A percentile compares a stretch with the other conserved stretches of the same genome.
Evolutionary conservation across 2,113 vertebrate genomes (phyloP).

Genomic region (Embiotoca jacksoni): DNA sequence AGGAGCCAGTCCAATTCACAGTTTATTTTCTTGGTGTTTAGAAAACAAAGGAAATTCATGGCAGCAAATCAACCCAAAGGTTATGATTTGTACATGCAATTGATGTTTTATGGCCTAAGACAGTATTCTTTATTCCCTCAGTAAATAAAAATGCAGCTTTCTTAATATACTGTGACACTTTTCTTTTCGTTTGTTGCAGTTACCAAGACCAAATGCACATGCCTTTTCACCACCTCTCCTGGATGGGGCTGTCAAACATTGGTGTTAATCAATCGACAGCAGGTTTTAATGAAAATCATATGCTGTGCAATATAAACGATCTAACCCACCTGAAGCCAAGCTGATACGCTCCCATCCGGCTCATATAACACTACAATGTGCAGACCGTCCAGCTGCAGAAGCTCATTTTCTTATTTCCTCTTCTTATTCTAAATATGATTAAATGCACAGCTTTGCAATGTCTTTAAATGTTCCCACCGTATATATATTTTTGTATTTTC

Average conservation of each 20-base stretch:
- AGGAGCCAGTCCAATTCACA: no score
- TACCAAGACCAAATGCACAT: not conserved
- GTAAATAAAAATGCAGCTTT: no score
- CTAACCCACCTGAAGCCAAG: not conserved
- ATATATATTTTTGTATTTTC: not conserved
- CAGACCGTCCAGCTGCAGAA: not conserved
- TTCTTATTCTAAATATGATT: no score
- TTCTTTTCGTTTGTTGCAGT: not conserved
- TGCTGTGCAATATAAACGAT: constrained; percentile 5
- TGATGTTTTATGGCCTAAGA: no score
- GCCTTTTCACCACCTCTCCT: not conserved
- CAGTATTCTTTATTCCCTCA: no score
- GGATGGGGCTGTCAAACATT: not conserved
- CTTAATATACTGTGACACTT: no score
- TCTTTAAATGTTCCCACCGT: constrained; percentile 10
- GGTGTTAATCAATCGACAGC: constrained; percentile 14
- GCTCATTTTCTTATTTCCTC: not conserved
- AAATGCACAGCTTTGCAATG: no score
- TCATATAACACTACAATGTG: not conserved
- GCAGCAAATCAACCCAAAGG: no score
- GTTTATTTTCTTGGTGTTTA: no score
- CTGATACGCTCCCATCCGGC: not conserved
- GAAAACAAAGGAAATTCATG: no score
- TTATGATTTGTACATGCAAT: no score
- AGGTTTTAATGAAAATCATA: constrained; percentile 13